Evolutionary conservation across 2,797 vertebrate genomes (phyloP).

Genomic region (Rhadinocentrus ornatus): DNA sequence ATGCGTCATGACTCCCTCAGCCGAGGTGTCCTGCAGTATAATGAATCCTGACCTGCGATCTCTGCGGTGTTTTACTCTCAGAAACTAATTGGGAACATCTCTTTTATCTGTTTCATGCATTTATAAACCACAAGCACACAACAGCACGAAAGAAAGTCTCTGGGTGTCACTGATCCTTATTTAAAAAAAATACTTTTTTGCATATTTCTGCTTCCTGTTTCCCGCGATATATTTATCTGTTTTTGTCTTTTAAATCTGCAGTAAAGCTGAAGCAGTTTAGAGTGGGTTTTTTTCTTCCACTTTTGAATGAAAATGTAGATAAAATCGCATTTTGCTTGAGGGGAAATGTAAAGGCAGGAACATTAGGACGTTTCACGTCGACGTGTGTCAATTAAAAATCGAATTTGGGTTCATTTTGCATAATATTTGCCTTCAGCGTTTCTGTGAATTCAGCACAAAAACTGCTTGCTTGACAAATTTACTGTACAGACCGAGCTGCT

Average conservation of each 20-base stretch:
- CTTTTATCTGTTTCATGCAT: not conserved
- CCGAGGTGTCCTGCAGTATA: conserved; percentile 75
- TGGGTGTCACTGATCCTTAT: not conserved
- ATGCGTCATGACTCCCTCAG: conserved; percentile 76
- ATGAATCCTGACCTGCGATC: conserved; percentile 76
- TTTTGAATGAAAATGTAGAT: conserved; percentile 1
- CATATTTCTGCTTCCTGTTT: not conserved
- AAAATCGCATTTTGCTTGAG: not conserved
- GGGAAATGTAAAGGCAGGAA: not conserved
- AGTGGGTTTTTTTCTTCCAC: not conserved
- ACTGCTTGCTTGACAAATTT: conserved; percentile 85
- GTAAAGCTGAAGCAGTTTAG: not conserved
- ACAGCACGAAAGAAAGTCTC: not conserved
- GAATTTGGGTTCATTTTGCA: conserved; percentile 34
- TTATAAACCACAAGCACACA: not conserved
- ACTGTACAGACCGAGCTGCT: conserved; percentile 77
- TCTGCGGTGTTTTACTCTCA: conserved; percentile 52
- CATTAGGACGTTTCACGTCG: not conserved
- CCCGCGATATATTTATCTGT: not conserved
- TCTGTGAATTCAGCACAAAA: conserved; percentile 83
- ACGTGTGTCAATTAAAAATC: conserved; percentile 44
- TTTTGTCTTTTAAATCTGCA: not conserved
- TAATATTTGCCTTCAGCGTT: conserved; percentile 35
- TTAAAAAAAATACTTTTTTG: not conserved
- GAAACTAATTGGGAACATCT: conserved; percentile 16